phyloP scores from a whole-genome alignment of 2,888 invertebrate genomes.

The Heliothis peltigera region DNA sequence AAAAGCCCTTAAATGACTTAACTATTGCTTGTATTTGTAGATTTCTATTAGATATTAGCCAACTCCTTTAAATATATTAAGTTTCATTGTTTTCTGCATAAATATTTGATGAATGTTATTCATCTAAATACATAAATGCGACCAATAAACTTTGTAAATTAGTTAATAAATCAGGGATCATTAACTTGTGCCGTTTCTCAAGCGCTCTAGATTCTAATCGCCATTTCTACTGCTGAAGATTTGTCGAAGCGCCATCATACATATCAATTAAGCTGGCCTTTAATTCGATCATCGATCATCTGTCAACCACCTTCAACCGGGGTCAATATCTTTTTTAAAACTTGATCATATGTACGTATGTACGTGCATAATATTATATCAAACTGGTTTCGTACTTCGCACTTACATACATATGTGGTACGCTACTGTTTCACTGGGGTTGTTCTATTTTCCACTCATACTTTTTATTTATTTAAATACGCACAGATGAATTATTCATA shows the following conservation, averaged over 20 bases:
- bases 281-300: conserved; percentile 85
- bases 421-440: conserved; percentile 33
- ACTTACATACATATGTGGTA: conserved; percentile 24
- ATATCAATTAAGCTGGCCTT: conserved; percentile 78
- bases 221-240: conserved; percentile 65
- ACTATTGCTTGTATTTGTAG: background rate
- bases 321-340: conserved; percentile 86
- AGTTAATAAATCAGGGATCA: conserved; percentile 56
- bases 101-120: too few species aligned
- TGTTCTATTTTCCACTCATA: conserved; percentile 35
- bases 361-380: conserved; percentile 78
- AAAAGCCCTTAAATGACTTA: too few species aligned
- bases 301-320: conserved; percentile 80
- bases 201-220: conserved; percentile 72
- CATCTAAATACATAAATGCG: conserved; percentile 38
- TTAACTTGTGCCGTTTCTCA: conserved; percentile 53
- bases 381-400: conserved; percentile 74
- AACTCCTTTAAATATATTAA: too few species aligned
- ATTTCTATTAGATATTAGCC: conserved; percentile 11
- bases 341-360: conserved; percentile 69
- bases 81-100: too few species aligned
- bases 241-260: conserved; percentile 80
- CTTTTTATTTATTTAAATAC: conserved; percentile 40
- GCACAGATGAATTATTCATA: conserved; percentile 43
- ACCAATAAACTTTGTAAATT: conserved; percentile 47